A percentile compares a stretch with the other conserved stretches of the same genome.
phyloP scores from a whole-genome alignment of 2,797 vertebrate species.

The Rhincodon typus region DNA sequence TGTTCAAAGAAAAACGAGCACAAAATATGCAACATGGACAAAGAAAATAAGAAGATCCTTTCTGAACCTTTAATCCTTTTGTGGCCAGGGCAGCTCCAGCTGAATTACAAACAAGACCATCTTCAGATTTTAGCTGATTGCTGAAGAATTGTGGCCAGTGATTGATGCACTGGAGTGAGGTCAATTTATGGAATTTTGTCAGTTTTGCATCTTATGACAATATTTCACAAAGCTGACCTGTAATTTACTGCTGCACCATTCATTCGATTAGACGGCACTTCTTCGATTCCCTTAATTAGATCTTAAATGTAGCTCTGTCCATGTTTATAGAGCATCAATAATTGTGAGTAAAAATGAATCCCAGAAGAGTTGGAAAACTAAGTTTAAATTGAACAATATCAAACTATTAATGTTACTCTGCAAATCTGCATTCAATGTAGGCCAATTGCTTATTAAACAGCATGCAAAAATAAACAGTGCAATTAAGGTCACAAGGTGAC shows the following conservation, averaged over 20 bases:
- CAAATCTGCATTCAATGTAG: neutral
- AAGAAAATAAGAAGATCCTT: neutral
- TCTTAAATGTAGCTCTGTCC: neutral
- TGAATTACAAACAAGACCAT: neutral
- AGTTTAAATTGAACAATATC: neutral
- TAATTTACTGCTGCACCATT: neutral
- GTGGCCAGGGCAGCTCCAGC: neutral
- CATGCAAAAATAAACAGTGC: neutral
- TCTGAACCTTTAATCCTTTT: neutral
- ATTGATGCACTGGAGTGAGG: neutral
- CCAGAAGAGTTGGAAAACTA: neutral
- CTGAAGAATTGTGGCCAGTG: neutral
- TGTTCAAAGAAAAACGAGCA: neutral
- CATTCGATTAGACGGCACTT: neutral
- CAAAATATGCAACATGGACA: neutral
- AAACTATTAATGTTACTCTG: neutral
- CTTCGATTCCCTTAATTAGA: constrained; percentile 4
- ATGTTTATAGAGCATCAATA: neutral
- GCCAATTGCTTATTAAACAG: neutral
- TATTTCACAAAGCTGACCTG: neutral
- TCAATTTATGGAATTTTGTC: neutral
- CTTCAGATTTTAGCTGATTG: neutral
- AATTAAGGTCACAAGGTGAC: neutral
- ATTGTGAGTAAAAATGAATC: neutral
- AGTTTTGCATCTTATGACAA: neutral